Percentiles rank a stretch among this genome's conserved stretches.
These are phyloP conservation scores for Spilogale gracilis DNA, from an alignment of 2,113 vertebrate species.

Conservation along the genomic window DNA sequence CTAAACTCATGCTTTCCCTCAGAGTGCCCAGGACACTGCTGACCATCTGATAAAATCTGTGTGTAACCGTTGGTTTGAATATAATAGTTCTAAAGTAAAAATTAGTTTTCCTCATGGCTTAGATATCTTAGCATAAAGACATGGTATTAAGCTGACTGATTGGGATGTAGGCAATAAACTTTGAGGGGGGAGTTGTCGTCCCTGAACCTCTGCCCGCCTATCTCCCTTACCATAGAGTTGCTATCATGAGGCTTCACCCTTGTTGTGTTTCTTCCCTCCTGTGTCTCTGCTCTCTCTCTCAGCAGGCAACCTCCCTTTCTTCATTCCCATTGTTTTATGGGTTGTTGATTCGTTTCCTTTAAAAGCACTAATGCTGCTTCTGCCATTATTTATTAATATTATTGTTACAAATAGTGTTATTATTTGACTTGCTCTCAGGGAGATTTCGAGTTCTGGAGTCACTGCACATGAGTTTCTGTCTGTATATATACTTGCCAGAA, in stretches of 20 bases:
- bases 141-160: not conserved
- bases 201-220: not conserved
- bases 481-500: conserved; percentile 81
- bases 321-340: conserved; percentile 66
- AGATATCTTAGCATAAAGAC: not conserved
- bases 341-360: conserved; percentile 80
- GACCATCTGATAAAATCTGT: not conserved
- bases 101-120: not conserved
- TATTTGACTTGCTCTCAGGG: conserved; percentile 63
- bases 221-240: not conserved
- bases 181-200: not conserved
- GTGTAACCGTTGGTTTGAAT: not conserved
- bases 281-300: not conserved
- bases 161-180: too few species aligned
- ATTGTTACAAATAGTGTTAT: conserved; percentile 64
- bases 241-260: not conserved
- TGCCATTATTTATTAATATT: conserved; percentile 80
- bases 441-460: conserved; percentile 67
- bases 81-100: not conserved
- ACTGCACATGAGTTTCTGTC: conserved; percentile 44
- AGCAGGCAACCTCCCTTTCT: not conserved
- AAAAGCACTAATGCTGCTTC: conserved; percentile 74
- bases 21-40: not conserved
- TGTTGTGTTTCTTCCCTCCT: not conserved
- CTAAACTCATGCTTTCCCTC: fast-evolving